Percentiles rank a stretch among this genome's conserved stretches.
Conservation (phyloP, 2,113 vertebrate genomes). For the Menidia beryllina region DNA sequence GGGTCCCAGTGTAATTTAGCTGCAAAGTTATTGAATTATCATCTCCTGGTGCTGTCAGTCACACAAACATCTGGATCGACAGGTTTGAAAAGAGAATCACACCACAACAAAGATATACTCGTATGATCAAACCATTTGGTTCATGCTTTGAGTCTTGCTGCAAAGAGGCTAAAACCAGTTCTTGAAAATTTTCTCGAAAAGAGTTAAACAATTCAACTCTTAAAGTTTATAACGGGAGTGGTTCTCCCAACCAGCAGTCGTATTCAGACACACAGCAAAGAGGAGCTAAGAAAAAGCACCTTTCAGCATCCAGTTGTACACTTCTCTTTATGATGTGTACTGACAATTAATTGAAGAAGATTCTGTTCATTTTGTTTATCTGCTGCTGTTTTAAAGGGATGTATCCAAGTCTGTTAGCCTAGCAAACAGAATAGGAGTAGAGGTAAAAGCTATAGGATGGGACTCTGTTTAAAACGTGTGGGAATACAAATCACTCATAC, state of each 20-base stretch:
- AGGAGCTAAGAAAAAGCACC: background rate
- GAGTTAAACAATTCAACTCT: background rate
- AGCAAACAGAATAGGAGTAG: background rate
- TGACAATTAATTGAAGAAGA: background rate
- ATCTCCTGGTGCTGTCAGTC: slow-evolving; percentile 55
- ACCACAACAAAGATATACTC: slow-evolving; percentile 24
- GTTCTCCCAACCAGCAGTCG: slow-evolving; percentile 16
- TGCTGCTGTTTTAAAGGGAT: background rate
- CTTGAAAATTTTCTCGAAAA: background rate
- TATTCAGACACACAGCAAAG: slow-evolving; percentile 13
- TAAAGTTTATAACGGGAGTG: background rate
- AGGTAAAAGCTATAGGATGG: background rate
- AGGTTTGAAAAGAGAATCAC: slow-evolving; percentile 23
- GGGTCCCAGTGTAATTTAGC: slow-evolving; percentile 52
- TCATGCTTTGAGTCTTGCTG: slow-evolving; percentile 48
- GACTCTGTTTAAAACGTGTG: background rate
- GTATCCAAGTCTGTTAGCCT: background rate
- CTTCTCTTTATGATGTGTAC: slow-evolving; percentile 6
- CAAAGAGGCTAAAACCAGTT: slow-evolving; percentile 1
- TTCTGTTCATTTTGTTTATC: background rate
- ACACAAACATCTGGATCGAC: slow-evolving; percentile 18
- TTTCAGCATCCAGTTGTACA: slow-evolving; percentile 8
- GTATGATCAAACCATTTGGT: slow-evolving; percentile 44
- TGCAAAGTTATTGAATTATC: slow-evolving; percentile 40
- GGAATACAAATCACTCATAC: background rate